Evolutionary conservation across 1,140 invertebrate species (phyloP).

Genomic region (Aphis gossypii): DNA sequence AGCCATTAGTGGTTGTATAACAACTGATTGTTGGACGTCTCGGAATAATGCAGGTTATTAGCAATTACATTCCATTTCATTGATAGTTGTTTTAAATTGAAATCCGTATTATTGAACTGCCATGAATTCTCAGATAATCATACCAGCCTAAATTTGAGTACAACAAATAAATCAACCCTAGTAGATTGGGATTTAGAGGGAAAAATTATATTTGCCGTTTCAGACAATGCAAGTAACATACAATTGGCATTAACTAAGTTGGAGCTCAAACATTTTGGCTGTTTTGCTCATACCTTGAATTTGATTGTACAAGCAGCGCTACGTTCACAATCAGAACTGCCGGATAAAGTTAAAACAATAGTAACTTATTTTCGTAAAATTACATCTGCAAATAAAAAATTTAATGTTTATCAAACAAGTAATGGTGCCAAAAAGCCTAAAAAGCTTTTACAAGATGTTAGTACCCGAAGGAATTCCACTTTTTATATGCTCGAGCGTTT

Average conservation of each 20-base stretch:
- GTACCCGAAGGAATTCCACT: background rate
- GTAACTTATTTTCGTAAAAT: background rate
- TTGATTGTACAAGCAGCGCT: background rate
- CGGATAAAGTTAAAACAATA: constrained; percentile 2
- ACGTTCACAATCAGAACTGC: background rate
- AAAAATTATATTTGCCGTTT: constrained; percentile 3
- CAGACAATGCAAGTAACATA: background rate
- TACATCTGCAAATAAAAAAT: background rate
- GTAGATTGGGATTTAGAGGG: background rate
- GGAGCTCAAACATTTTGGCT: background rate
- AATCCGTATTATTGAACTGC: background rate
- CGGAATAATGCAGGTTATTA: background rate
- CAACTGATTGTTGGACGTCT: background rate
- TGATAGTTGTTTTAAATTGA: background rate
- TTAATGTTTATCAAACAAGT: background rate
- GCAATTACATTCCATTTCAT: constrained; percentile 23
- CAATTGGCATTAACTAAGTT: background rate
- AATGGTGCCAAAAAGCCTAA: background rate
- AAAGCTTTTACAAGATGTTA: background rate
- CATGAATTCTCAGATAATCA: background rate
- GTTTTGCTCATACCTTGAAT: constrained; percentile 27
- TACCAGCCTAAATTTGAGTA: constrained; percentile 5
- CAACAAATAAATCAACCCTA: background rate
- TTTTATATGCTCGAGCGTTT: background rate
- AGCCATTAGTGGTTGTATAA: background rate